A percentile compares a stretch with the other conserved stretches of the same genome.
Evolutionary conservation across 2,888 invertebrate genomes (phyloP).

Genomic region (Timema cristinae): DNA sequence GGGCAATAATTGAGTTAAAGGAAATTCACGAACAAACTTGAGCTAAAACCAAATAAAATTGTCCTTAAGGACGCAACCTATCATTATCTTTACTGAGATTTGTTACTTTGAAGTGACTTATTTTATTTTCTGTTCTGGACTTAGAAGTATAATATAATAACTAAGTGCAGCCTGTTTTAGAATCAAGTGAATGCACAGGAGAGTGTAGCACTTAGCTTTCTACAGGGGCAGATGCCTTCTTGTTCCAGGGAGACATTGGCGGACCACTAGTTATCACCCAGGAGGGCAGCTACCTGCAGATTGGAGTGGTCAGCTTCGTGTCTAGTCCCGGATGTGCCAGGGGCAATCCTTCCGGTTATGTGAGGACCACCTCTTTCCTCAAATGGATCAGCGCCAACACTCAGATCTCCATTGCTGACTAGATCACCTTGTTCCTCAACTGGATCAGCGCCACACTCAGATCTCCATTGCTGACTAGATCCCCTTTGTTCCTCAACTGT

Average conservation of each 20-base stretch:
- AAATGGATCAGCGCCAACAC: conserved; percentile 36
- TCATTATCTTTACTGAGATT: no score
- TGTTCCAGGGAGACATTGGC: conserved; percentile 40
- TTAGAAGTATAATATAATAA: no score
- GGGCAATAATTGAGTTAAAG: no score
- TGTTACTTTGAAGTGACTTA: no score
- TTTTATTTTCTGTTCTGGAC: no score
- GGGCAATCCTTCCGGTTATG: conserved; percentile 39
- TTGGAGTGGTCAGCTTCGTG: conserved; percentile 39
- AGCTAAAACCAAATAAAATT: no score
- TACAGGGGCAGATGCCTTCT: neutral
- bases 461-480: conserved; percentile 4
- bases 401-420: conserved; percentile 29
- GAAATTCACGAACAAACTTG: no score
- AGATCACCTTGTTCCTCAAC: conserved; percentile 33
- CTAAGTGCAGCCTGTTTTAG: no score
- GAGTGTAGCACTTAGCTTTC: neutral
- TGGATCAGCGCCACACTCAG: conserved; percentile 37
- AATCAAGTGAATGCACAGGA: no score
- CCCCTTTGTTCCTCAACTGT: no score
- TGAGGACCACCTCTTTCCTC: conserved; percentile 35
- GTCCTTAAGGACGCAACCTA: no score
- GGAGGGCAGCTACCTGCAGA: conserved; percentile 31
- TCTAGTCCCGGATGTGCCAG: conserved; percentile 36
- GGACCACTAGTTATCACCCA: conserved; percentile 37